Evolutionary conservation across 2,888 invertebrate species (phyloP), one percentile per base, ranked within the genome.

Genomic region (Pammene aurita): DNA sequence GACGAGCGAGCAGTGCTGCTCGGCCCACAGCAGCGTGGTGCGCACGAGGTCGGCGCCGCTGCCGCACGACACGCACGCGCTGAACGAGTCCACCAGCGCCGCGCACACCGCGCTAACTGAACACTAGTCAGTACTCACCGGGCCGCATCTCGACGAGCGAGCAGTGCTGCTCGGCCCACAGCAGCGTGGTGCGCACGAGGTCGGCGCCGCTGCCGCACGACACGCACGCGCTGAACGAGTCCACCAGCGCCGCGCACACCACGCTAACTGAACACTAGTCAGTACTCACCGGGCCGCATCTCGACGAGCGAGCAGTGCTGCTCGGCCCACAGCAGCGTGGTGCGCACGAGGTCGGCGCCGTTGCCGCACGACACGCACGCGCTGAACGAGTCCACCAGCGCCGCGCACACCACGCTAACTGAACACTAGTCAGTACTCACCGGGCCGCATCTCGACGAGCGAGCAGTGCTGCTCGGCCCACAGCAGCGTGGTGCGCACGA

Each of bases 381-480:
- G 26, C 26, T 26, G 26, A 26, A 26, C 26, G 26, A 26, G 26
- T 26, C 26, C 26, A 26, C 26, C 26, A 26, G 26, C 26, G 26
- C 26, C 26, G 26, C 26, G 26, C 26, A 26, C 26, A 26, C 26
- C 26, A 26, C 26, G 26, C 26, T 4, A 26, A 26, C 26, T 26
- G 26, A 26, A 26, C 26, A 44, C 44, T 44, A 26, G 48, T 14
- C 7, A 38, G 55, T 34, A 75, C 83, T 86, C 93, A 98, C 98
- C 97, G 84, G 98, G 98, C 80, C 99, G 94, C 89, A 99, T 96
- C 93, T 97, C 96, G 76, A 97, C 96, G 74, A 99, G 95, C 54
- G 98, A 98, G 92, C 98, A 99, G 89, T 98, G 98, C 85, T 98
- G 98, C 89, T 99, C 98, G 67, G 98, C 96, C 99, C 99, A 99